These are phyloP conservation scores for Coptodon bakossiorum DNA, from an alignment of 2,113 vertebrate genomes.

Conservation along the genomic window DNA sequence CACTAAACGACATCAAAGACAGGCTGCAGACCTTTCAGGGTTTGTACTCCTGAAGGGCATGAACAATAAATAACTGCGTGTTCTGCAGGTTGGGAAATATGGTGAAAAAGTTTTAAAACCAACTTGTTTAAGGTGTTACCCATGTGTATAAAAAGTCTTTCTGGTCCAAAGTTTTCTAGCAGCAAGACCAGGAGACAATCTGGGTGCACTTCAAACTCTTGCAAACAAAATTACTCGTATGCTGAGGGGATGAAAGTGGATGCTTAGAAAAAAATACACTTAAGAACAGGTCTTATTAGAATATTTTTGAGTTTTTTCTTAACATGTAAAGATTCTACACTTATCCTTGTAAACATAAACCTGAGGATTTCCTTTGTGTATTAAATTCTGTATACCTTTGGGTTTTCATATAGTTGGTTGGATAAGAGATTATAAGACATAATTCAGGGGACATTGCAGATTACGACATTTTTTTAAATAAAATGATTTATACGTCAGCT, in stretches of 20 bases:
- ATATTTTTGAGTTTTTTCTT: background rate
- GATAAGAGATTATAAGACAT: background rate
- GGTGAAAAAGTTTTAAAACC: background rate
- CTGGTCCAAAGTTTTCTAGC: background rate
- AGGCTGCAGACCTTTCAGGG: background rate
- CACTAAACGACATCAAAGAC: background rate
- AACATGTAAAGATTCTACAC: background rate
- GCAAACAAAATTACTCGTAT: background rate
- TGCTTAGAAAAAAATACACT: background rate
- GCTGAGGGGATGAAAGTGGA: background rate
- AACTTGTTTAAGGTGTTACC: background rate
- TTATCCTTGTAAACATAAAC: background rate
- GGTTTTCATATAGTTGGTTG: background rate
- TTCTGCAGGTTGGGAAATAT: background rate
- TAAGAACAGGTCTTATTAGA: background rate
- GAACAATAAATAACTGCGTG: background rate
- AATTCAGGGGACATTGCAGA: background rate
- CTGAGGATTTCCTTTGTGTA: background rate
- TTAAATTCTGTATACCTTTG: background rate
- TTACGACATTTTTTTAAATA: background rate
- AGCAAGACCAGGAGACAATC: background rate
- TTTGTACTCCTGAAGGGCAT: background rate
- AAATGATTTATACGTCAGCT: background rate
- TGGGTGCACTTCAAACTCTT: background rate
- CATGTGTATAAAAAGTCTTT: background rate